Conservation (phyloP, 2,888 invertebrate genomes). For the Leucophenga maculata region DNA sequence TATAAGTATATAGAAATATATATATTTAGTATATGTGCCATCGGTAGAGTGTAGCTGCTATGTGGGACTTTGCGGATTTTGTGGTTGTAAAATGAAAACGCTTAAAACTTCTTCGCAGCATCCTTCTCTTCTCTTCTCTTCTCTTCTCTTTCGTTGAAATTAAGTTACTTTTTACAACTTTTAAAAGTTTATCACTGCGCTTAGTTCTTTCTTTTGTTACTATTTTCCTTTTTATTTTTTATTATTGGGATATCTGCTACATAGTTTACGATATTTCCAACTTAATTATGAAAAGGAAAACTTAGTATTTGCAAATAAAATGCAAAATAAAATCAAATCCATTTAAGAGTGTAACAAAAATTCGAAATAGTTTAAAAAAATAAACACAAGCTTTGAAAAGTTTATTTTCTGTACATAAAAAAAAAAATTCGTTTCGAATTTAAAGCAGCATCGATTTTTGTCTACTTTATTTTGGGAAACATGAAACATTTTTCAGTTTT, state of each 20-base stretch:
- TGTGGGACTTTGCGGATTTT: conserved; percentile 60
- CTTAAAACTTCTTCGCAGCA: conserved; percentile 64
- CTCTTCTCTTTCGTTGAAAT: conserved; percentile 14
- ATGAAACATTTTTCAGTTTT: too few species aligned
- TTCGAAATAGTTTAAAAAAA: too few species aligned
- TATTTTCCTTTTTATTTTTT: background rate
- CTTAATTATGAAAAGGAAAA: background rate
- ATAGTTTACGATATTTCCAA: background rate
- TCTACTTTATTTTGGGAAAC: too few species aligned
- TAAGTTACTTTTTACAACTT: conserved; percentile 21
- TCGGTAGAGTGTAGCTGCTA: conserved; percentile 10
- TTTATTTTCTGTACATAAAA: too few species aligned
- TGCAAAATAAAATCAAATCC: too few species aligned
- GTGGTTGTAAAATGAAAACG: conserved; percentile 61
- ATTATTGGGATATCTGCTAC: background rate
- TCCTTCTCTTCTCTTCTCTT: conserved; percentile 34
- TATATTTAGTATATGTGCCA: background rate
- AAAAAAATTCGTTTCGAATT: too few species aligned
- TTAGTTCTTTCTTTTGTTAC: conserved; percentile 21
- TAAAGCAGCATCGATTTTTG: too few species aligned
- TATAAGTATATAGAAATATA: too few species aligned
- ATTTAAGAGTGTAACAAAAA: too few species aligned
- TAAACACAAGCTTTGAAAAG: too few species aligned
- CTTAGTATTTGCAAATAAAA: too few species aligned
- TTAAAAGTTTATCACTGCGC: conserved; percentile 14